Evolutionary conservation across 2,888 invertebrate genomes (phyloP).

Genomic region (Drosophila cognata): DNA sequence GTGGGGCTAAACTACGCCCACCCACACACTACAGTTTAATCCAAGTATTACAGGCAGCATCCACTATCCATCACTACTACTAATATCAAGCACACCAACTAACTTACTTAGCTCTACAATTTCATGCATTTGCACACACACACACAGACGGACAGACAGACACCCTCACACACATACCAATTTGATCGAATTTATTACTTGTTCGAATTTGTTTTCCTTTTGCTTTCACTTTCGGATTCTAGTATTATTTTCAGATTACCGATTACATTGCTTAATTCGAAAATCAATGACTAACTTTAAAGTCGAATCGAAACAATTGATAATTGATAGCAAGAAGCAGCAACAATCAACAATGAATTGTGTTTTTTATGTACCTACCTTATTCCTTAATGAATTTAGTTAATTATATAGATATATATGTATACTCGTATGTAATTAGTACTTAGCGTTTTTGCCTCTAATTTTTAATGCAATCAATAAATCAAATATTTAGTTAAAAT

Average conservation of each 20-base stretch:
- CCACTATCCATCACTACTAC: slow-evolving; percentile 21
- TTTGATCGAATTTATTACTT: slow-evolving; percentile 62
- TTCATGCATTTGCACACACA: slow-evolving; percentile 27
- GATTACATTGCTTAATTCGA: slow-evolving; percentile 1
- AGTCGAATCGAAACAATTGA: slow-evolving; percentile 1
- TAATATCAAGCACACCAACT: slow-evolving; percentile 31
- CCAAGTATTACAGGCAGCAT: slow-evolving; percentile 40
- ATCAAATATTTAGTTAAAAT: slow-evolving; percentile 49
- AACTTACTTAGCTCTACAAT: slow-evolving; percentile 26
- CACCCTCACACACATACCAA: slow-evolving; percentile 5
- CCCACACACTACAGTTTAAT: slow-evolving; percentile 11
- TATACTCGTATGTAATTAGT: slow-evolving; percentile 41
- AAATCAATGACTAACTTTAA: slow-evolving; percentile 4
- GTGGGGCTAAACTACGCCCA: background rate
- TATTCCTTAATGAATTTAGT: slow-evolving; percentile 62
- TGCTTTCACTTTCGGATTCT: slow-evolving; percentile 29
- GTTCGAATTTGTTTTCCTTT: slow-evolving; percentile 48
- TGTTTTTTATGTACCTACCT: slow-evolving; percentile 61
- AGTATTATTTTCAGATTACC: slow-evolving; percentile 42
- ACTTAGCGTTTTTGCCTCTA: slow-evolving; percentile 52
- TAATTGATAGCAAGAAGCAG: slow-evolving; percentile 23
- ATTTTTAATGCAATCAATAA: slow-evolving; percentile 63
- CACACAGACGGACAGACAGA: background rate
- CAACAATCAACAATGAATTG: slow-evolving; percentile 46
- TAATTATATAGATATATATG: slow-evolving; percentile 38